These are phyloP conservation scores for Phalera bucephala DNA, from an alignment of 2,888 invertebrate genomes.

Conservation along the genomic window DNA sequence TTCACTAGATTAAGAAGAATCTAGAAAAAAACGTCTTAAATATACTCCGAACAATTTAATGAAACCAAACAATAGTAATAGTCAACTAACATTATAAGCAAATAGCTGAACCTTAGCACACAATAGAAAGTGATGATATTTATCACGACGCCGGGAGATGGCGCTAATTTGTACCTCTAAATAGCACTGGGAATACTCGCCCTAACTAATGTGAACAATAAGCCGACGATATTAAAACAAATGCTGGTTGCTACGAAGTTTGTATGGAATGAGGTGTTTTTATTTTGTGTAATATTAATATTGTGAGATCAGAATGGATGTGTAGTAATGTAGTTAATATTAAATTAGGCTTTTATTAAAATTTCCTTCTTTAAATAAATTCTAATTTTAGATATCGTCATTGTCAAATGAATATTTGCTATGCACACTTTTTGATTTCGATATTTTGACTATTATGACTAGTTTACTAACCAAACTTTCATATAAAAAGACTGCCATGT, in stretches of 20 bases:
- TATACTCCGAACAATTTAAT: too few species aligned
- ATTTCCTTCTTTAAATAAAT: too few species aligned
- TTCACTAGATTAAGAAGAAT: too few species aligned
- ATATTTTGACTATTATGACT: too few species aligned
- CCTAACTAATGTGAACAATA: slow-evolving; percentile 25
- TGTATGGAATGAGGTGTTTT: not conserved
- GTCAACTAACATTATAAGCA: slow-evolving; percentile 6
- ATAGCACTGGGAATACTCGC: slow-evolving; percentile 26
- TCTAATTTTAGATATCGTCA: too few species aligned
- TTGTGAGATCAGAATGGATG: not conserved
- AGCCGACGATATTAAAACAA: slow-evolving; percentile 30
- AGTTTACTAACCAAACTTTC: too few species aligned
- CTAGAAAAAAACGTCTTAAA: too few species aligned
- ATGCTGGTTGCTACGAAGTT: slow-evolving; percentile 5
- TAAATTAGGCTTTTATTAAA: too few species aligned
- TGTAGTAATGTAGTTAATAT: not conserved
- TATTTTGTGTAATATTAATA: not conserved
- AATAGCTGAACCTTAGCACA: slow-evolving; percentile 12
- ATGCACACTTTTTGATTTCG: too few species aligned
- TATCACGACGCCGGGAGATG: slow-evolving; percentile 19
- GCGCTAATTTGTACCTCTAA: slow-evolving; percentile 34
- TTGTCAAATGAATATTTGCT: too few species aligned
- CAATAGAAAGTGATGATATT: slow-evolving; percentile 28
- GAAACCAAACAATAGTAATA: slow-evolving; percentile 7
- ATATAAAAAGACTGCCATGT: too few species aligned